Evolutionary conservation across 2,888 invertebrate genomes (phyloP).

Genomic region (Caenorhabditis uteleia): DNA sequence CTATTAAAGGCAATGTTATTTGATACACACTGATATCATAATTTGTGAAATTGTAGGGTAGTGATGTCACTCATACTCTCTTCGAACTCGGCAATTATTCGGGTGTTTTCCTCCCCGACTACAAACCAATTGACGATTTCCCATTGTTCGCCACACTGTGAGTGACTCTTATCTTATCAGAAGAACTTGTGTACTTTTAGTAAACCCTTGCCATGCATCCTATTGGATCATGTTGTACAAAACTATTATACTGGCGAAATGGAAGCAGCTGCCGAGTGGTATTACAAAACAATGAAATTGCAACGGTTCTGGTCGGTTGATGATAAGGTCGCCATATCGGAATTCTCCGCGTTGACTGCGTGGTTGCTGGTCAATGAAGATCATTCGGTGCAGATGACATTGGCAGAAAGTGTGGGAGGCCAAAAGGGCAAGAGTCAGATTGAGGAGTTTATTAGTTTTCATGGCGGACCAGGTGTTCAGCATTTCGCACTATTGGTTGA

Average conservation of each 20-base stretch:
- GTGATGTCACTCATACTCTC: slow-evolving; percentile 44
- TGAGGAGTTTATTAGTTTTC: slow-evolving; percentile 90
- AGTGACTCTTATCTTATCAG: too few species aligned
- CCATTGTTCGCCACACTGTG: slow-evolving; percentile 38
- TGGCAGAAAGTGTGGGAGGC: slow-evolving; percentile 56
- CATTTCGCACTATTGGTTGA: slow-evolving; percentile 92
- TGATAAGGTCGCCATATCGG: slow-evolving; percentile 52
- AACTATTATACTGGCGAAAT: slow-evolving; percentile 91
- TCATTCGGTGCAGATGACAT: slow-evolving; percentile 55
- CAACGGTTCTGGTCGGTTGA: slow-evolving; percentile 74
- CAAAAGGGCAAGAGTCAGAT: slow-evolving; percentile 42
- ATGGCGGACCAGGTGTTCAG: slow-evolving; percentile 91
- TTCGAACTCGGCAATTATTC: slow-evolving; percentile 77
- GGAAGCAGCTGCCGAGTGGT: slow-evolving; percentile 77
- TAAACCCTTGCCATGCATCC: slow-evolving; percentile 79
- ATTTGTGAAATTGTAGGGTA: slow-evolving; percentile 27
- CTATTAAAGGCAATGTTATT: too few species aligned
- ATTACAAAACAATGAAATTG: slow-evolving; percentile 75
- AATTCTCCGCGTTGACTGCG: slow-evolving; percentile 58
- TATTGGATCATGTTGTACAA: slow-evolving; percentile 94
- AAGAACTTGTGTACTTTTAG: slow-evolving; percentile 55
- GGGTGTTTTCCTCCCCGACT: slow-evolving; percentile 88
- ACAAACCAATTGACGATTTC: slow-evolving; percentile 67
- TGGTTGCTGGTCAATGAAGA: slow-evolving; percentile 54
- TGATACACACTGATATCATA: too few species aligned